Evolutionary conservation across 1,140 invertebrate genomes (phyloP).

Genomic region (Hestina assimilis): DNA sequence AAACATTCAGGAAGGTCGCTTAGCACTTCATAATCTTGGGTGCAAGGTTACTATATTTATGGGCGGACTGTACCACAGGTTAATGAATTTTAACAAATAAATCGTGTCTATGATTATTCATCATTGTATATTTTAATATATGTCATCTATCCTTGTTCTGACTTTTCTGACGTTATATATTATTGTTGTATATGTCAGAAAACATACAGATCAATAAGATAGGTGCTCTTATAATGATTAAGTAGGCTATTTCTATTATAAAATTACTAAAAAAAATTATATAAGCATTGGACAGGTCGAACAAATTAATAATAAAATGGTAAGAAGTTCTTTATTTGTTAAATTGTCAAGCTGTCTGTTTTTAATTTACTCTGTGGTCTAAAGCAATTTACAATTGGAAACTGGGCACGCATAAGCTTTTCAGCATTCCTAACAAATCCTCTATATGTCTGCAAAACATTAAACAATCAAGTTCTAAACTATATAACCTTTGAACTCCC

Average conservation of each 20-base stretch:
- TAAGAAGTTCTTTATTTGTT: too few species aligned
- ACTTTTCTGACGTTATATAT: too few species aligned
- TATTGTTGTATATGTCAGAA: too few species aligned
- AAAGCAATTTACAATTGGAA: slow-evolving; percentile 8
- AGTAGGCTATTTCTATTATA: too few species aligned
- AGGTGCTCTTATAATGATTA: too few species aligned
- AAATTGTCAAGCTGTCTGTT: background rate
- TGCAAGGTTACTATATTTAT: slow-evolving; percentile 34
- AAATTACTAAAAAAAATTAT: too few species aligned
- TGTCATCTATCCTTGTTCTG: too few species aligned
- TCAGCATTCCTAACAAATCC: slow-evolving; percentile 3
- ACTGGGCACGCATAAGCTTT: slow-evolving; percentile 7
- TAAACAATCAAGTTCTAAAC: background rate
- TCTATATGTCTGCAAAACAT: background rate
- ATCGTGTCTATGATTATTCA: slow-evolving; percentile 10
- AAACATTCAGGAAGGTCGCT: slow-evolving; percentile 10
- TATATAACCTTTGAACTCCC: background rate
- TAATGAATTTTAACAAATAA: slow-evolving; percentile 34
- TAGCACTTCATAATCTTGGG: slow-evolving; percentile 31
- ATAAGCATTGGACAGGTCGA: too few species aligned
- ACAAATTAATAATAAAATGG: too few species aligned
- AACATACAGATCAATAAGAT: too few species aligned
- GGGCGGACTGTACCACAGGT: slow-evolving; percentile 27
- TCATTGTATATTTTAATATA: background rate
- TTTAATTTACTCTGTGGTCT: background rate